A percentile compares a stretch with the other conserved stretches of the same genome.
phyloP scores from a whole-genome alignment of 1,140 invertebrate species.

The Penaeus chinensis region DNA sequence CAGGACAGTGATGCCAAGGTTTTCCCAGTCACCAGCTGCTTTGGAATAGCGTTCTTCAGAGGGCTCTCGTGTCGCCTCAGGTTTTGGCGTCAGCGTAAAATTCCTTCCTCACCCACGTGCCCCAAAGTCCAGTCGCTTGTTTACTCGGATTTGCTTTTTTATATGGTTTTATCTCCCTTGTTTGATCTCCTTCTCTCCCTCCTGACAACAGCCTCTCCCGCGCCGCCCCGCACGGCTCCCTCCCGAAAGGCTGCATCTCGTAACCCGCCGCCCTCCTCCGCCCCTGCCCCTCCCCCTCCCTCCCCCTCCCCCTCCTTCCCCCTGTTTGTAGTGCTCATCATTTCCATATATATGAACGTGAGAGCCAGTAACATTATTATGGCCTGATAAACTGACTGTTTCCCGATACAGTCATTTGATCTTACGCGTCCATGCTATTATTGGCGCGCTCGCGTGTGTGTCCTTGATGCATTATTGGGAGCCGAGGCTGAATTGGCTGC shows the following conservation, averaged over 20 bases:
- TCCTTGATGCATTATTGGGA: too few species aligned
- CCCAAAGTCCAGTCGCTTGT: background rate
- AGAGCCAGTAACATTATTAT: conserved; percentile 45
- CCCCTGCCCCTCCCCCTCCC: background rate
- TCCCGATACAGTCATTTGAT: background rate
- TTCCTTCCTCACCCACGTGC: background rate
- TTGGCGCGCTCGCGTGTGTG: too few species aligned
- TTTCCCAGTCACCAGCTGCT: too few species aligned
- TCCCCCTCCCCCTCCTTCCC: background rate
- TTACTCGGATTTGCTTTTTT: background rate
- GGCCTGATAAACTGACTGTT: conserved; percentile 10
- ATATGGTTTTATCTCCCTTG: background rate
- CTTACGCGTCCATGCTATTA: too few species aligned
- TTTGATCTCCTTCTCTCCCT: background rate
- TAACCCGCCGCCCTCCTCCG: background rate
- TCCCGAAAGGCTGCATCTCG: background rate
- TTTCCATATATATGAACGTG: conserved; percentile 57
- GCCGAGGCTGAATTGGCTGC: too few species aligned
- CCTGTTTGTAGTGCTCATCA: conserved; percentile 40
- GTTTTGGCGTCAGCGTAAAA: too few species aligned
- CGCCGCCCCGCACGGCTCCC: too few species aligned
- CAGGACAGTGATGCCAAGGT: too few species aligned
- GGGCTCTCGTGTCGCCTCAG: too few species aligned
- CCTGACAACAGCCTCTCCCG: too few species aligned
- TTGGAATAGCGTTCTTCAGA: too few species aligned